phyloP scores from a whole-genome alignment of 1,140 invertebrate genomes.

The Drosophila erecta region DNA sequence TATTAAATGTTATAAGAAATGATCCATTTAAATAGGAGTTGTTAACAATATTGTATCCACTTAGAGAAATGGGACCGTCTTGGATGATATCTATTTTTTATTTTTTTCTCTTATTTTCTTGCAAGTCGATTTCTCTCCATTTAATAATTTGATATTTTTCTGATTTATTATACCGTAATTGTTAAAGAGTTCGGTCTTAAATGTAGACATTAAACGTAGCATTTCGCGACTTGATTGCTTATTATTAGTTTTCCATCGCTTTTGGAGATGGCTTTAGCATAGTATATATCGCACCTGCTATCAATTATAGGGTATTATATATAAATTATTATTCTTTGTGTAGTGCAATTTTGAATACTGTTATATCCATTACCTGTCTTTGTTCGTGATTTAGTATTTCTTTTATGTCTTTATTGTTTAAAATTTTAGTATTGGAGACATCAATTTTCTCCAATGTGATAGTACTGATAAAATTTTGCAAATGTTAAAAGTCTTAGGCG shows the following conservation, averaged over 20 bases:
- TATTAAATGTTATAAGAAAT: slow-evolving; percentile 7
- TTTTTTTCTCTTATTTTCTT: not conserved
- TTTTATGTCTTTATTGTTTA: too few relatives aligned
- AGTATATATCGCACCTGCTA: not conserved
- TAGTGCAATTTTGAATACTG: too few relatives aligned
- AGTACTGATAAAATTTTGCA: too few relatives aligned
- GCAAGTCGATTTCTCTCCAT: not conserved
- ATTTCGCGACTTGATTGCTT: not conserved
- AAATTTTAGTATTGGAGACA: too few relatives aligned
- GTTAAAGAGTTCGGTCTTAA: not conserved
- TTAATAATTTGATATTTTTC: too few relatives aligned
- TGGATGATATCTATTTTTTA: not conserved
- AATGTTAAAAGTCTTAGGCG: too few relatives aligned
- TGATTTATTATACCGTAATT: not conserved
- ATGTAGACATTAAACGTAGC: not conserved
- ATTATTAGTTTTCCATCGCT: not conserved
- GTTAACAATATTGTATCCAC: slow-evolving; percentile 13
- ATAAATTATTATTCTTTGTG: too few relatives aligned
- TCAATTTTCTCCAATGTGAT: too few relatives aligned
- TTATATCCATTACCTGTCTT: too few relatives aligned
- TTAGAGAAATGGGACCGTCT: too few relatives aligned
- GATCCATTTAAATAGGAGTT: not conserved
- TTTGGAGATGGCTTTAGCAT: not conserved
- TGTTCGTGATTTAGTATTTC: too few relatives aligned
- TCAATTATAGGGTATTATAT: too few relatives aligned